Evolutionary conservation across 2,888 invertebrate genomes (phyloP).

Genomic region (Gastracanthus pulcherrimus): DNA sequence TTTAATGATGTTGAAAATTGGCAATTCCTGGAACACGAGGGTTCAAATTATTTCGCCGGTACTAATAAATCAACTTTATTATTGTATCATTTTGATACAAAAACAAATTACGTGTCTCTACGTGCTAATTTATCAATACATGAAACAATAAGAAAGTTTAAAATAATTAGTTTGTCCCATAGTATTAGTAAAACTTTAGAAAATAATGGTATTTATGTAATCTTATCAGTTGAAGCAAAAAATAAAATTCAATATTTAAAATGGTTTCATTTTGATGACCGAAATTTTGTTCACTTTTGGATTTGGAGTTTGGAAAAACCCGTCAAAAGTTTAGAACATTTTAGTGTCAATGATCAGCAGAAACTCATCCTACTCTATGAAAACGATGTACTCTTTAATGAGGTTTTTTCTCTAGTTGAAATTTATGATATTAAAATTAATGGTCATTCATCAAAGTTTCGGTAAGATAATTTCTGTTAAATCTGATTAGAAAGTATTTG

Average conservation of each 20-base stretch:
- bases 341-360: conserved; percentile 63
- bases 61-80: conserved; percentile 51
- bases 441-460: conserved; percentile 61
- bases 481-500: too few species aligned
- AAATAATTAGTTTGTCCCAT: conserved; percentile 60
- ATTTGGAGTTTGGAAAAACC: conserved; percentile 14
- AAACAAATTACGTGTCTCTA: background rate
- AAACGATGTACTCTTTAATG: conserved; percentile 52
- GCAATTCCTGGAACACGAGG: conserved; percentile 60
- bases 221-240: conserved; percentile 25
- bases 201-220: conserved; percentile 11
- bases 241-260: conserved; percentile 13
- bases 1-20: conserved; percentile 58
- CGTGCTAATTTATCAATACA: conserved; percentile 1
- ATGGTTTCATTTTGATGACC: conserved; percentile 39
- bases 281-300: conserved; percentile 5
- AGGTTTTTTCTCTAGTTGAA: conserved; percentile 64
- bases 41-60: conserved; percentile 60
- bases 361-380: conserved; percentile 68
- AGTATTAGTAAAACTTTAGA: background rate
- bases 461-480: conserved; percentile 66
- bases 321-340: conserved; percentile 58
- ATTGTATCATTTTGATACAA: conserved; percentile 59
- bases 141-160: conserved; percentile 63
- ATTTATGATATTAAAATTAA: conserved; percentile 72